These are phyloP conservation scores for Gallinago solitaria DNA, from an alignment of 2,797 vertebrate genomes.

Conservation along the genomic window DNA sequence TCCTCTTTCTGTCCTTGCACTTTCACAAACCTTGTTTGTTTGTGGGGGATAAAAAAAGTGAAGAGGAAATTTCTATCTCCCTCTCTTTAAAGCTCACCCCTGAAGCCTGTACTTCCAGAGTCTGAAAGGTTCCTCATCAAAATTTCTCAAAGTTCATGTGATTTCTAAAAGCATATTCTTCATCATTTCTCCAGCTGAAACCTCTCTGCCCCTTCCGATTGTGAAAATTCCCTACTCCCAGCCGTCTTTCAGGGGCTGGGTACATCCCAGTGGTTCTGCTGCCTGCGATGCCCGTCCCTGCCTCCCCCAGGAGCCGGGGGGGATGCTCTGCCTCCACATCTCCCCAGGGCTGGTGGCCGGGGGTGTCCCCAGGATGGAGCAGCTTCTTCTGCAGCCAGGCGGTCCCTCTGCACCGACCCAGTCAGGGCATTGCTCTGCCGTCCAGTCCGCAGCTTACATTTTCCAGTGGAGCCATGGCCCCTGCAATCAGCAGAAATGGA, in stretches of 20 bases:
- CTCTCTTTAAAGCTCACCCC: too few relatives aligned
- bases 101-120: background rate
- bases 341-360: accelerated
- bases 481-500: background rate
- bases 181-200: background rate
- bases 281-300: background rate
- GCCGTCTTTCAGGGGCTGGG: background rate
- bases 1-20: background rate
- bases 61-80: background rate
- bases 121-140: background rate
- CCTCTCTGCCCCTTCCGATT: background rate
- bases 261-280: background rate
- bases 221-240: background rate
- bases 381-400: background rate
- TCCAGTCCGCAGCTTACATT: background rate
- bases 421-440: too few relatives aligned
- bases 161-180: background rate
- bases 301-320: too few relatives aligned
- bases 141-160: background rate
- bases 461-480: background rate
- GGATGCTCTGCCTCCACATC: background rate
- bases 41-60: background rate
- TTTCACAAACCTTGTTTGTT: background rate
- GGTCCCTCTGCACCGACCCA: too few relatives aligned
- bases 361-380: background rate